Base-by-base conservation (phyloP, 2,113 vertebrate species). In the Murina feae region DNA sequence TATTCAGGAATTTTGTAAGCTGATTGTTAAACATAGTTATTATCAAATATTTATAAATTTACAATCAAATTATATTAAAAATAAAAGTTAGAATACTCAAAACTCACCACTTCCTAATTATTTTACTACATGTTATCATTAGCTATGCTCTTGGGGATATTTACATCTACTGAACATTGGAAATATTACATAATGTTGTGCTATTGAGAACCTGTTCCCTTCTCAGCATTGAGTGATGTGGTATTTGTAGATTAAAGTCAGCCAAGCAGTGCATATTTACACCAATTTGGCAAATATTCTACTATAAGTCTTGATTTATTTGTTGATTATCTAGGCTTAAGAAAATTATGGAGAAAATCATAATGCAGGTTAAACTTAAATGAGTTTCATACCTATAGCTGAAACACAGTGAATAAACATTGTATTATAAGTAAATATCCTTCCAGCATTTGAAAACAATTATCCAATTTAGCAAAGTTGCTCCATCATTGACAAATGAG, bases 391-490 rank as follows among this genome's bases (percentile, higher is more conserved):
- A 9, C 30, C 13, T n/a, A 1, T 30, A 35, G n/a, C 37, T 63
- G 23, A 88, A 86, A 76, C 37, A 39, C n/a, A 2, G 32, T 9
- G 21, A 74, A 82, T 88, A 83, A 80, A 23, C n/a, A 72, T 9
- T 60, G 37, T 53, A n/a, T 13, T 17, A 79, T 83, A 42, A 89
- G 32, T 65, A 80, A 92, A 72, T 37, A 87, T 28, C 35, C 72
- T 44, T 18, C n/a, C 42, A 69, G 44, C 93, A 90, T 94, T 92
- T 96, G 95, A 92, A 83, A 95, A 63, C 37, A 86, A 88, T 90
- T 91, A 84, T 65, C 75, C 49, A 80, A 58, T 39, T 75, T 44
- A 74, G 72, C 66, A 55, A 81, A 82, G 35, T 80, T 28, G 2
- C 55, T 94, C 8, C 44, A 39, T 84, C 49, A 10, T 6, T 49